A percentile compares a stretch with the other conserved stretches of the same genome.
phyloP scores from a whole-genome alignment of 2,888 invertebrate species.

The Tridacna crocea region DNA sequence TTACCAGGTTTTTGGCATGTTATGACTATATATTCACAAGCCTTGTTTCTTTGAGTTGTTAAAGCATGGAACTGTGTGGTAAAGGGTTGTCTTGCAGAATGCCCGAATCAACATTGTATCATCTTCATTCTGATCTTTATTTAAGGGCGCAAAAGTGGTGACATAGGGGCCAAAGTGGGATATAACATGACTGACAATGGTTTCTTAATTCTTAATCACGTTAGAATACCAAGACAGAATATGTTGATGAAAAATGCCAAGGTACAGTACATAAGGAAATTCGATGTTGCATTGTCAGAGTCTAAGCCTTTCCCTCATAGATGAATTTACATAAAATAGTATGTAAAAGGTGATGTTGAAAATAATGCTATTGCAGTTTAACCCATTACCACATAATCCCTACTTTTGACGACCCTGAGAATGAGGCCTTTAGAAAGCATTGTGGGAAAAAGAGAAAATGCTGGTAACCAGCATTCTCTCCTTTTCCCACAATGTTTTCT shows the following conservation, averaged over 20 bases:
- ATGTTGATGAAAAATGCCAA: constrained; percentile 87
- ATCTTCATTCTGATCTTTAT: background rate
- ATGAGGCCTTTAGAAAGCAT: background rate
- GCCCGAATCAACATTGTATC: too few relatives aligned
- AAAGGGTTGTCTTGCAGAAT: too few relatives aligned
- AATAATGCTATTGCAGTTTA: too few relatives aligned
- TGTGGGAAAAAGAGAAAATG: background rate
- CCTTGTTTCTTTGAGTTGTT: too few relatives aligned
- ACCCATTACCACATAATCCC: too few relatives aligned
- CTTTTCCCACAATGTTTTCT: background rate
- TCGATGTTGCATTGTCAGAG: background rate
- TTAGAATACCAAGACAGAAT: constrained; percentile 93
- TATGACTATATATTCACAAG: too few relatives aligned
- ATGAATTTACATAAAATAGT: background rate
- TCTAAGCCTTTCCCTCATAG: background rate
- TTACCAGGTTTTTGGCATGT: too few relatives aligned
- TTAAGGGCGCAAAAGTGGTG: constrained; percentile 92
- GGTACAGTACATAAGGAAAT: constrained; percentile 23
- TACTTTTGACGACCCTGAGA: too few relatives aligned
- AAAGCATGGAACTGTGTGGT: too few relatives aligned
- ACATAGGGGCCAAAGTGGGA: constrained; percentile 97
- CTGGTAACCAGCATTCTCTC: background rate
- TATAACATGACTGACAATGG: constrained; percentile 97
- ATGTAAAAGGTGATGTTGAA: too few relatives aligned
- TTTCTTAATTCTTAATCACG: constrained; percentile 93